These are phyloP conservation scores for Labrus mixtus DNA, from an alignment of 2,113 vertebrate genomes.

Conservation along the genomic window DNA sequence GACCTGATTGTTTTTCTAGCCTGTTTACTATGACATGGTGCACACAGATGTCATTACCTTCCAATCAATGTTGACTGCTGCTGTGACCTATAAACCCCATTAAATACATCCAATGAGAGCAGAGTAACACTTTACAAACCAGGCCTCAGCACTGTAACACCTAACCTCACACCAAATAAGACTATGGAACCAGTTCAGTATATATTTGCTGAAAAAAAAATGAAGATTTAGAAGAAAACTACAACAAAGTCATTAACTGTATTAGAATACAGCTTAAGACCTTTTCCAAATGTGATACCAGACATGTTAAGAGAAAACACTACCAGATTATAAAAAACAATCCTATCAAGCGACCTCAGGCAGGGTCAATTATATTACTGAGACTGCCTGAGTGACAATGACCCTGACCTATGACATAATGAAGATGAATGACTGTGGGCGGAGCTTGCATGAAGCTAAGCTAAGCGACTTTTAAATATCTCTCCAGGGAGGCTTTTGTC, in stretches of 20 bases:
- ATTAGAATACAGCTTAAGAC: too few species aligned
- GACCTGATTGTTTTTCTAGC: conserved; percentile 11
- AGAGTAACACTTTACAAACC: conserved; percentile 16
- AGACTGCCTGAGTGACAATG: conserved; percentile 51
- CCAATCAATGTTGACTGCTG: conserved; percentile 59
- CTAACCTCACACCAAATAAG: not conserved
- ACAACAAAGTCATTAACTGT: not conserved
- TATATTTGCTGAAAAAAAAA: not conserved
- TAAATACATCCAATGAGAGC: conserved; percentile 42
- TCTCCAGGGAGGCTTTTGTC: conserved; percentile 49
- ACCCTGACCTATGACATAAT: conserved; percentile 59
- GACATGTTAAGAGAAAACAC: conserved; percentile 11
- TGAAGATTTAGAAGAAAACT: not conserved
- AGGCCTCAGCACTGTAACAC: not conserved
- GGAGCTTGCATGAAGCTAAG: conserved; percentile 16
- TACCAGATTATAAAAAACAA: conserved; percentile 41
- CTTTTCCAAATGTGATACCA: conserved; percentile 10
- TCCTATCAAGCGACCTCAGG: conserved; percentile 32
- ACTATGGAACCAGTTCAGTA: not conserved
- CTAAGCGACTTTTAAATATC: conserved; percentile 33
- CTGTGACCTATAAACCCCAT: conserved; percentile 70
- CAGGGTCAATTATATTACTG: conserved; percentile 51
- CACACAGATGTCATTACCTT: conserved; percentile 41
- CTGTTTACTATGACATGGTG: conserved; percentile 30
- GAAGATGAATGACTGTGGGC: conserved; percentile 61